Evolutionary conservation across 2,797 vertebrate species (phyloP).

Genomic region (Microctenopoma lineatum): DNA sequence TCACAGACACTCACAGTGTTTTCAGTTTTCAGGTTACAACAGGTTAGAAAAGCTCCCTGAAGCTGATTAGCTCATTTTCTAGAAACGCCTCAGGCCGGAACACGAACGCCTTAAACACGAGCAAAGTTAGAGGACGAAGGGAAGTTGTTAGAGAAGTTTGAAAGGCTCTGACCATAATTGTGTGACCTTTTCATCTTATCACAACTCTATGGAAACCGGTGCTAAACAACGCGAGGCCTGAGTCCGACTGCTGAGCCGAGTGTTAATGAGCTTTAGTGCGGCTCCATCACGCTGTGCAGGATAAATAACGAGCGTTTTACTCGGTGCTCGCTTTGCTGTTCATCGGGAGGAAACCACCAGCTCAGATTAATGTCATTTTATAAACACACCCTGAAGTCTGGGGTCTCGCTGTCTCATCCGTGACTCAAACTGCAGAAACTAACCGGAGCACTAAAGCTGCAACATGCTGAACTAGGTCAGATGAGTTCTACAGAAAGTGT

Average conservation of each 20-base stretch:
- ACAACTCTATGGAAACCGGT: slow-evolving; percentile 2
- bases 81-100: background rate
- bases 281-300: background rate
- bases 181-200: slow-evolving; percentile 33
- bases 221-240: slow-evolving; percentile 19
- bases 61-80: background rate
- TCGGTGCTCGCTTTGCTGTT: no score
- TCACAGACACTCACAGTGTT: background rate
- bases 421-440: no score
- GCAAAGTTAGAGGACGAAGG: background rate
- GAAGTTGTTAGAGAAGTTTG: background rate
- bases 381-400: no score
- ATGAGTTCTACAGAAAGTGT: no score
- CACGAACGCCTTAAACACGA: background rate
- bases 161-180: slow-evolving; percentile 13
- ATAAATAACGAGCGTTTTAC: slow-evolving; percentile 1
- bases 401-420: no score
- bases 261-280: slow-evolving; percentile 12
- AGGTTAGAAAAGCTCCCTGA: slow-evolving; percentile 15
- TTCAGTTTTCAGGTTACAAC: background rate
- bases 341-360: no score
- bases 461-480: no score
- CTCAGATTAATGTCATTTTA: no score
- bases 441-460: no score
- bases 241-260: slow-evolving; percentile 1